These are phyloP conservation scores for Caloenas nicobarica DNA, from an alignment of 2,113 vertebrate genomes.

Conservation along the genomic window DNA sequence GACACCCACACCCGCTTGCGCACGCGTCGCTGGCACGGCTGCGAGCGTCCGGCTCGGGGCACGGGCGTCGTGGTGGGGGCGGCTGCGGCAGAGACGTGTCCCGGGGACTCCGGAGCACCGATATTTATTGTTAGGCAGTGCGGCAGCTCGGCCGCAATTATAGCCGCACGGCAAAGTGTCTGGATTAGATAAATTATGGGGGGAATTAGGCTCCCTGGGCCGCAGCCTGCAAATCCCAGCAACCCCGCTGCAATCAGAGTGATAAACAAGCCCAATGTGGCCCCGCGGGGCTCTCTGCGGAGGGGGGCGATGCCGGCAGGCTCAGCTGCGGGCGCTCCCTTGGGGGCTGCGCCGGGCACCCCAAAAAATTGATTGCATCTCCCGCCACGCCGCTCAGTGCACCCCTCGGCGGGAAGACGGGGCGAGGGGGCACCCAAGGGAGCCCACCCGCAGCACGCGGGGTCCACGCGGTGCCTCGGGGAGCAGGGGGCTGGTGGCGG, in stretches of 20 bases:
- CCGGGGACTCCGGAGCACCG: conserved; percentile 14
- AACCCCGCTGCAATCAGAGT: conserved; percentile 1
- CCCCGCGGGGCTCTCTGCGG: neutral
- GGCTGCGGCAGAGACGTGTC: conserved; percentile 62
- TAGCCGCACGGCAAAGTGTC: neutral
- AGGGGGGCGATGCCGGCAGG: neutral
- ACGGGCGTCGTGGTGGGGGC: conserved; percentile 5
- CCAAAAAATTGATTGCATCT: neutral
- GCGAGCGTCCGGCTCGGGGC: neutral
- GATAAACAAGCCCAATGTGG: neutral
- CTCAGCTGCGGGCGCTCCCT: neutral
- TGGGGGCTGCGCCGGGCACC: neutral
- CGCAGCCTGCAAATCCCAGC: conserved; percentile 50
- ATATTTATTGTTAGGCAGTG: conserved; percentile 71
- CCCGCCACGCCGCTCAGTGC: accelerated
- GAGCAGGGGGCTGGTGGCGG: neutral
- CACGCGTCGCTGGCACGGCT: neutral
- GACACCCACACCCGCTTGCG: neutral
- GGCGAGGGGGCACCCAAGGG: accelerated
- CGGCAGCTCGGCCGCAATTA: conserved; percentile 44
- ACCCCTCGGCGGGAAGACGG: accelerated
- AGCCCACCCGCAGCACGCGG: neutral
- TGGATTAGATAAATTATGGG: conserved; percentile 57
- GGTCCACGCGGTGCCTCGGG: accelerated
- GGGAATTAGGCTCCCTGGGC: conserved; percentile 48